Base-by-base conservation (phyloP, 2,888 invertebrate genomes). In the Mythimna vitellina region DNA sequence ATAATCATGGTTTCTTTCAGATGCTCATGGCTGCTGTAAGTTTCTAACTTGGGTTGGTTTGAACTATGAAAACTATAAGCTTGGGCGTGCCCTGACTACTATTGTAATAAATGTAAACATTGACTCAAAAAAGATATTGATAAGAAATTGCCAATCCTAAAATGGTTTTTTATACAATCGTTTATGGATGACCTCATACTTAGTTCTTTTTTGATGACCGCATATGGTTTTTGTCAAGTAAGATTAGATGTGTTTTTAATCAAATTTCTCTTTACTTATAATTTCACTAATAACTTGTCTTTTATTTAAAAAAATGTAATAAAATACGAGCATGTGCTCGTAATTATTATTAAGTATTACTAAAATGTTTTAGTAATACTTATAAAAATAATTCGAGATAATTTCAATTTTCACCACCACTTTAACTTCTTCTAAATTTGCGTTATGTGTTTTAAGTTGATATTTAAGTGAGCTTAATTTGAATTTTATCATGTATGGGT, bases 1-100 rank as follows among this genome's bases (percentile, higher is more conserved):
- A n/a, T 60, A 25, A 66, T 82, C 73, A 66, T 71, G 51, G 51
- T 12, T 63, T 35, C 42, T 35, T 25, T 1, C 51, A 74, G 20
- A 14, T 61, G 17, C 2, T 25, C 3, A 1, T 29, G 1, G 10
- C 32, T 46, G 22, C 9, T 22, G 10, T 7, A 42, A 51, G 2
- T 57, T 56, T 29, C 20, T 22, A 14, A 53, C n/a, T 42, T 51
- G 1, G 12, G 3, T 4, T 51, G 5, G 2, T 14, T n/a, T 12
- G 9, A 12, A n/a, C 22, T 42, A 14, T 17, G 22, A 42, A 29
- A 51, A 53, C 22, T 75, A 20, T 22, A 7, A 25, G 10, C n/a
- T n/a, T 35, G 9, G 6, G 3, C 0, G 57, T 35, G 9, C 0
- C 1, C 12, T 65, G 6, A 32, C 20, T 12, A 20, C 6, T n/a